Base-by-base conservation (phyloP, 2,797 vertebrate species). In the Manis pentadactyla region DNA sequence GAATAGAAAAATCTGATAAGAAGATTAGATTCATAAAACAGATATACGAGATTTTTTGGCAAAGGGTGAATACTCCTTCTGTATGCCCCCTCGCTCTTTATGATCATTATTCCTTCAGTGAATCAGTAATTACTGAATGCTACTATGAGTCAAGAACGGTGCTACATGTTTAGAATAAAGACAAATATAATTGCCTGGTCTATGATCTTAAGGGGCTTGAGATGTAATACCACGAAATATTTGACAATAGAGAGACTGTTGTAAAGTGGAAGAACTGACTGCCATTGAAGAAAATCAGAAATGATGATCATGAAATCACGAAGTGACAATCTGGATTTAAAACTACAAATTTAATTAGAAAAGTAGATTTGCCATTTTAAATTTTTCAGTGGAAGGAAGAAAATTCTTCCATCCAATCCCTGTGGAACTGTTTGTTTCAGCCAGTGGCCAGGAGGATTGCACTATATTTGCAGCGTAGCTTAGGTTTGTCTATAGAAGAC, bases 301-400 rank as follows among this genome's bases (percentile, higher is more conserved):
- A 31, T 78, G 5, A 93, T n/a, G 19, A 86, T 34, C 0, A 42
- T 69, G 27, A 89, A 95, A 81, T 85, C 53, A 81, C 51, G 42
- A 94, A 92, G 15, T 93, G 77, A 37, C 17, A 57, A 61, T 71
- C 37, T 59, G 27, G 55, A 18, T 78, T 94, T 78, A 64, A 92
- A 86, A 77, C 34, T 42, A 77, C 92, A 90, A 23, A 53, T 90
- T 93, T 74, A 93, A 69, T 90, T 69, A 53, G 31, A 49, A 68
- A 78, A 90, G 53, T 59, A 19, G 27, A 75, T 71, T 84, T 84
- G 4, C 34, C 7, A 18, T 49, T 66, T n/a, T 71, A 59, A 49
- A 9, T 31, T 87, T 92, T 87, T 94, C 53, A 75, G 53, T 21
- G 17, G 34, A 79, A 75, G 61, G 42, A 88, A 92, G 64, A 66